Evolutionary conservation across 2,888 invertebrate genomes (phyloP).

Genomic region (Hyppa rectilinea): DNA sequence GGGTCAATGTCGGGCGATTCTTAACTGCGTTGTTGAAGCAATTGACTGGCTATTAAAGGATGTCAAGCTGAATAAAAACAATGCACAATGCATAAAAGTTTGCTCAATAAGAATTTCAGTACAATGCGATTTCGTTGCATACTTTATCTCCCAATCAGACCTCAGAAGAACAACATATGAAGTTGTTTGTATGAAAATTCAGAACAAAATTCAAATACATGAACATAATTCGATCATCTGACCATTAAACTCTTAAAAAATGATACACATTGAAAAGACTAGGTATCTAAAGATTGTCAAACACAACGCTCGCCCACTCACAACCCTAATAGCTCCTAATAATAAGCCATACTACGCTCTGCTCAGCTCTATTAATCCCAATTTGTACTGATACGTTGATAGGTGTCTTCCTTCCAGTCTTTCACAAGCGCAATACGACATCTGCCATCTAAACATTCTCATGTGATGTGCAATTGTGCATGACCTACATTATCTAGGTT

Average conservation of each 20-base stretch:
- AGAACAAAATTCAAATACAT: too few relatives aligned
- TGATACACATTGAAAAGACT: neutral
- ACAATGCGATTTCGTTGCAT: too few relatives aligned
- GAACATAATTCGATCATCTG: neutral
- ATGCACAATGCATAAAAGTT: neutral
- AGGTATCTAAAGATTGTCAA: neutral
- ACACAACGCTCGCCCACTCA: neutral
- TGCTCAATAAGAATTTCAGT: neutral
- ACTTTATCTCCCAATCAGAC: neutral
- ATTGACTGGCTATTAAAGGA: constrained; percentile 59
- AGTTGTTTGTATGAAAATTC: neutral
- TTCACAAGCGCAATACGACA: constrained; percentile 52
- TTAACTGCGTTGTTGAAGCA: constrained; percentile 63
- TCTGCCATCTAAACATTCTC: constrained; percentile 54
- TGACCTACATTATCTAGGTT: constrained; percentile 32
- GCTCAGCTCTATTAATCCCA: constrained; percentile 58
- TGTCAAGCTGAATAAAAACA: constrained; percentile 20
- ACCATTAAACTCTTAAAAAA: neutral
- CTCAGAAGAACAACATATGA: neutral
- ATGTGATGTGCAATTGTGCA: constrained; percentile 30
- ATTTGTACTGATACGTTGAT: constrained; percentile 63
- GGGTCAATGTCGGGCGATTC: constrained; percentile 71
- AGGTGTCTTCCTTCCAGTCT: constrained; percentile 60
- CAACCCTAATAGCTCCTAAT: constrained; percentile 45
- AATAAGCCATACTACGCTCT: constrained; percentile 49